Conservation (phyloP, 2,888 invertebrate species). For the Agriopis aurantiaria region DNA sequence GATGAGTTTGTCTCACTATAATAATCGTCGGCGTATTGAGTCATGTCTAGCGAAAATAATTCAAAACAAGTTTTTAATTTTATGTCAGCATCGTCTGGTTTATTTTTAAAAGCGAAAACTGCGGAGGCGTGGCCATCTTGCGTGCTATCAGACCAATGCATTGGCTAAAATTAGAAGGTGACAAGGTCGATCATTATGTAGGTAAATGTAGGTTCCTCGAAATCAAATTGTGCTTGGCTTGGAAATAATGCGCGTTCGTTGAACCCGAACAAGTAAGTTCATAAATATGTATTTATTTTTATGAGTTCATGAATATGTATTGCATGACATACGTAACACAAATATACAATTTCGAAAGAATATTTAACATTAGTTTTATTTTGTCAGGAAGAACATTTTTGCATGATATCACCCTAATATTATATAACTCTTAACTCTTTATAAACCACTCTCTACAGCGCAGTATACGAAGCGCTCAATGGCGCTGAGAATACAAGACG, state of each 20-base stretch:
- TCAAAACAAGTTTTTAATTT: slow-evolving; percentile 4
- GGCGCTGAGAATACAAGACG: too few relatives aligned
- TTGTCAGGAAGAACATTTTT: too few relatives aligned
- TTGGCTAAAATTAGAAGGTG: slow-evolving; percentile 12
- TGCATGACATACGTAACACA: too few relatives aligned
- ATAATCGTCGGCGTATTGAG: not conserved
- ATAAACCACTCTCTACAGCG: too few relatives aligned
- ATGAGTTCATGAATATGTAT: too few relatives aligned
- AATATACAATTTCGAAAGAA: not conserved
- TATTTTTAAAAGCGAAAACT: slow-evolving; percentile 9
- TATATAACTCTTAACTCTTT: too few relatives aligned
- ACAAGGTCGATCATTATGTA: slow-evolving; percentile 13
- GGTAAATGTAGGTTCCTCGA: not conserved
- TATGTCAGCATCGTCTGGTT: not conserved
- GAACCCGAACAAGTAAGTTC: slow-evolving; percentile 7
- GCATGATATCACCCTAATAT: too few relatives aligned
- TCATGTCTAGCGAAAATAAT: not conserved
- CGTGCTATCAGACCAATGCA: slow-evolving; percentile 8
- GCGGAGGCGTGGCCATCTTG: slow-evolving; percentile 16
- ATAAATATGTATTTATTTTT: too few relatives aligned
- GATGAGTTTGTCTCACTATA: not conserved
- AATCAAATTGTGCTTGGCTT: not conserved
- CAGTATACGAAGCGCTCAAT: too few relatives aligned
- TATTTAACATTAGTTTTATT: too few relatives aligned
- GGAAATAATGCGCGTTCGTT: slow-evolving; percentile 6